These are phyloP conservation scores for Opisthocomus hoazin DNA, from an alignment of 2,113 vertebrate species.

Conservation along the genomic window DNA sequence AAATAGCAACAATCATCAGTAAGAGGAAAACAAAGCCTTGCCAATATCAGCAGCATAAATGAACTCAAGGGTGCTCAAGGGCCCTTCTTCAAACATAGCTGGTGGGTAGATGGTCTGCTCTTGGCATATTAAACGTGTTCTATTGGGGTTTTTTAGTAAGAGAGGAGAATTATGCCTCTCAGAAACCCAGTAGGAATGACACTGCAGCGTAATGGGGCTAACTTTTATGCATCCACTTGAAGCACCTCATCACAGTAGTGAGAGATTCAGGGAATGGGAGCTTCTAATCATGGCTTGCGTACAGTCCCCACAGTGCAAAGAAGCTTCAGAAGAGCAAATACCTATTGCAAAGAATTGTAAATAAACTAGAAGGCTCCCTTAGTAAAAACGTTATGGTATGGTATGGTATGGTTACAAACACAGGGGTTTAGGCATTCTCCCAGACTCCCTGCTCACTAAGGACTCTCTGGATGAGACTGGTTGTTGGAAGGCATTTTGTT, in stretches of 20 bases:
- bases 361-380: not conserved
- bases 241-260: not conserved
- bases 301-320: not conserved
- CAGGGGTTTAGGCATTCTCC: not conserved
- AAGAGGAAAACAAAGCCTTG: slow-evolving; percentile 24
- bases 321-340: not conserved
- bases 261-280: not conserved
- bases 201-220: not conserved
- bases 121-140: not conserved
- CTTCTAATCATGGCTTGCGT: fast-evolving
- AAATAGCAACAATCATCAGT: slow-evolving; percentile 31
- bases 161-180: not conserved
- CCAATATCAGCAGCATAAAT: slow-evolving; percentile 22
- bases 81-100: not conserved
- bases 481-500: not conserved
- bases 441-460: not conserved
- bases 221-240: not conserved
- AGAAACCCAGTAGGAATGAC: not conserved
- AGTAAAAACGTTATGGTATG: not conserved
- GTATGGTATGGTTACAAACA: fast-evolving
- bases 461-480: not conserved
- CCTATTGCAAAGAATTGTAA: not conserved
- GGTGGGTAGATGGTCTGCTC: not conserved
- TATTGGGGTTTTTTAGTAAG: not conserved
- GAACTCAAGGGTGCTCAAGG: slow-evolving; percentile 17